Conservation (phyloP, 2,113 vertebrate species). For the Chelonoidis abingdonii region DNA sequence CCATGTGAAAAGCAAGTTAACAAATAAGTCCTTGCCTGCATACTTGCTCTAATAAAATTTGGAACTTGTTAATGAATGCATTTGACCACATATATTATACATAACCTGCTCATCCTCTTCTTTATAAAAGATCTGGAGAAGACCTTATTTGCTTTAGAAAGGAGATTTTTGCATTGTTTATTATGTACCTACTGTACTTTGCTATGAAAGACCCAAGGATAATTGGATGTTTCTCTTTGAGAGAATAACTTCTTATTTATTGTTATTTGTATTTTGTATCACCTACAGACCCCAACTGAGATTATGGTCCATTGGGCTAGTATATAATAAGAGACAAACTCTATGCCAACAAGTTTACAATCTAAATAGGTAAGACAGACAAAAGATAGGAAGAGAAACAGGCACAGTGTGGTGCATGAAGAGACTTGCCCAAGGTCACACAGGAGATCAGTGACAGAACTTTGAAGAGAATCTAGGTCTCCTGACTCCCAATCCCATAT, state of each 20-base stretch:
- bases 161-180: neutral
- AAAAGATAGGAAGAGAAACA: neutral
- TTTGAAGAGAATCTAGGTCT: neutral
- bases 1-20: neutral
- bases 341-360: accelerated
- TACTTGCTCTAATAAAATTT: neutral
- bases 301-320: neutral
- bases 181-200: neutral
- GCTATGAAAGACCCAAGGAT: neutral
- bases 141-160: neutral
- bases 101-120: neutral
- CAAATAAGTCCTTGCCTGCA: neutral
- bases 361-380: neutral
- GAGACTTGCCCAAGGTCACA: neutral
- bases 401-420: neutral
- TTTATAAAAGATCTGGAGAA: neutral
- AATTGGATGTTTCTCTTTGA: neutral
- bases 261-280: neutral
- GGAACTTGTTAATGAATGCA: neutral
- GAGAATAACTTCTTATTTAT: neutral
- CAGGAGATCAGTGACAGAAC: neutral
- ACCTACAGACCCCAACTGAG: no score
- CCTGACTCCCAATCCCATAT: neutral
- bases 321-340: neutral
- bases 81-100: neutral